Conservation (phyloP, 35 echinoderm and acorn worm species). For the Apostichopus californicus region DNA sequence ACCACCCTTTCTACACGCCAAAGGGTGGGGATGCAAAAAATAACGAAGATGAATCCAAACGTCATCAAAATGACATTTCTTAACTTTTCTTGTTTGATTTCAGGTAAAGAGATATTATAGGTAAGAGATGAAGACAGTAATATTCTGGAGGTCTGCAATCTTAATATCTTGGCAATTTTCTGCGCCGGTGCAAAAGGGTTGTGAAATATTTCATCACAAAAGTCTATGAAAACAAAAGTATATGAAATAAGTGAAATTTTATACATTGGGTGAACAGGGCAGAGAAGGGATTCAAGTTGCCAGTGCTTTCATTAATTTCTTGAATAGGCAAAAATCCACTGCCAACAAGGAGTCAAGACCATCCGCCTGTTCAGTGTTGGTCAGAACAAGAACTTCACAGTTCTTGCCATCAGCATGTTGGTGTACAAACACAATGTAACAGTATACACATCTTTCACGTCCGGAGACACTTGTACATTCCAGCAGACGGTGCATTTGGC, state of each 20-base stretch:
- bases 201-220: background rate
- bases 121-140: background rate
- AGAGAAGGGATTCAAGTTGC: constrained; percentile 59
- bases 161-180: constrained; percentile 17
- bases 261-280: constrained; percentile 50
- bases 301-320: constrained; percentile 51
- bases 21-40: too few relatives aligned
- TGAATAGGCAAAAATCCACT: constrained; percentile 12
- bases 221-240: background rate
- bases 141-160: constrained; percentile 13
- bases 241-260: constrained; percentile 46
- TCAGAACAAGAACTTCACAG: constrained; percentile 61
- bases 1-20: too few relatives aligned
- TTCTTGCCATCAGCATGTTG: constrained; percentile 40
- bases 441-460: constrained; percentile 13
- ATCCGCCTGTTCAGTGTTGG: constrained; percentile 62
- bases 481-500: constrained; percentile 58
- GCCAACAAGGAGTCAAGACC: constrained; percentile 43
- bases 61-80: background rate
- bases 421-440: constrained; percentile 12
- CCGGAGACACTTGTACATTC: constrained; percentile 58
- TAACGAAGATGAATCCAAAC: background rate
- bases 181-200: constrained; percentile 42
- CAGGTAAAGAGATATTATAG: background rate
- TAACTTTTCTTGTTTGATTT: constrained; percentile 24